Conservation (phyloP, 2,113 vertebrate species). For the Colinus virginianus region DNA sequence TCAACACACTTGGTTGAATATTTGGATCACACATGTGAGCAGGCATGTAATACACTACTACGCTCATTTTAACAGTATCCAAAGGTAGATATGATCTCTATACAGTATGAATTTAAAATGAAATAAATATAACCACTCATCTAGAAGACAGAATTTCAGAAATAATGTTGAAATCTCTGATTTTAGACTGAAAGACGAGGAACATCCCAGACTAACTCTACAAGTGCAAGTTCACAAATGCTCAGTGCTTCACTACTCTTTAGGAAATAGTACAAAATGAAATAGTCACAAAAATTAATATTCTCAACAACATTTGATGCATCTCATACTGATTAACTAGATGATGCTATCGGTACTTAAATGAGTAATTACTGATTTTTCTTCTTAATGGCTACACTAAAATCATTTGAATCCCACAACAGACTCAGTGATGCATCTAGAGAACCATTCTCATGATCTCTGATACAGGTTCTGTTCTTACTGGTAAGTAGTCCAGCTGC, state of each 20-base stretch:
- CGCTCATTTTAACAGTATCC: not conserved
- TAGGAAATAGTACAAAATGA: not conserved
- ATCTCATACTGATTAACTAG: not conserved
- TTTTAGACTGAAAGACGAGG: not conserved
- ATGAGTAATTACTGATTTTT: not conserved
- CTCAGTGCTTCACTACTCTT: not conserved
- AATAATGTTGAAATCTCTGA: not conserved
- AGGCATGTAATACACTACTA: not conserved
- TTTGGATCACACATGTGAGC: accelerated
- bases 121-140: not conserved
- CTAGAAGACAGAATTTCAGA: not conserved
- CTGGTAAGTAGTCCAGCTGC: not conserved
- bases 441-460: not conserved
- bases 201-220: not conserved
- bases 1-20: not conserved
- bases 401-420: not conserved
- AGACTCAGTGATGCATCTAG: not conserved
- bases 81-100: not conserved
- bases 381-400: not conserved
- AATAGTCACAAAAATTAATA: not conserved
- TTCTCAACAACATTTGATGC: not conserved
- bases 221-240: not conserved
- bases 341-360: not conserved
- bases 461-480: not conserved
- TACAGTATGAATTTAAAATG: not conserved